Conservation (phyloP, 2,888 invertebrate species). For the Invenusta paracnida region DNA sequence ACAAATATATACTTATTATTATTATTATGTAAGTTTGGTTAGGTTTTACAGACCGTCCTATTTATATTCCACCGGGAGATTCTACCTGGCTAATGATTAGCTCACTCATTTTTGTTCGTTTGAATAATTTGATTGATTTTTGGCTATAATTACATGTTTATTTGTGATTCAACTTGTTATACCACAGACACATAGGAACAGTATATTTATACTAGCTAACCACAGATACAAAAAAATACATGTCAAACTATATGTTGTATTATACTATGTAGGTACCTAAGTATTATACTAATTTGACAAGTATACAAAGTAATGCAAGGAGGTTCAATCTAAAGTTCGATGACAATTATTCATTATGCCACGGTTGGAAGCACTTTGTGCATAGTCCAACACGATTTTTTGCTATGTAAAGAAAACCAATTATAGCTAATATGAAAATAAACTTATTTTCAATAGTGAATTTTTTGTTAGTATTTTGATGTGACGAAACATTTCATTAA, state of each 20-base stretch:
- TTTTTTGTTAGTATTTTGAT: too few species aligned
- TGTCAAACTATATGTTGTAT: neutral
- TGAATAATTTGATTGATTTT: neutral
- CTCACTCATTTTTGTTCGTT: neutral
- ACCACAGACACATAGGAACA: neutral
- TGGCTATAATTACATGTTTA: neutral
- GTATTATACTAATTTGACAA: neutral
- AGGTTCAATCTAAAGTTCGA: neutral
- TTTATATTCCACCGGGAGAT: neutral
- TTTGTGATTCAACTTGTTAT: neutral
- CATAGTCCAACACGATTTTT: too few species aligned
- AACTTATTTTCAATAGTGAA: too few species aligned
- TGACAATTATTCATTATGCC: neutral
- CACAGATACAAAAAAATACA: neutral
- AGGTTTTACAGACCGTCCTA: neutral
- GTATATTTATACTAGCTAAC: neutral
- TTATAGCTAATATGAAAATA: too few species aligned
- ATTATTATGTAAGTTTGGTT: too few species aligned
- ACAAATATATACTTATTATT: neutral
- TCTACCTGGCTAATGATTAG: neutral
- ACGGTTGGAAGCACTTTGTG: too few species aligned
- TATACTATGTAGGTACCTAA: neutral
- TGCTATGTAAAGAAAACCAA: too few species aligned
- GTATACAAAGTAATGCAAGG: neutral
- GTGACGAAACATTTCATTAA: too few species aligned